These are phyloP conservation scores for Plestiodon gilberti DNA, from an alignment of 2,113 vertebrate genomes.

Conservation along the genomic window DNA sequence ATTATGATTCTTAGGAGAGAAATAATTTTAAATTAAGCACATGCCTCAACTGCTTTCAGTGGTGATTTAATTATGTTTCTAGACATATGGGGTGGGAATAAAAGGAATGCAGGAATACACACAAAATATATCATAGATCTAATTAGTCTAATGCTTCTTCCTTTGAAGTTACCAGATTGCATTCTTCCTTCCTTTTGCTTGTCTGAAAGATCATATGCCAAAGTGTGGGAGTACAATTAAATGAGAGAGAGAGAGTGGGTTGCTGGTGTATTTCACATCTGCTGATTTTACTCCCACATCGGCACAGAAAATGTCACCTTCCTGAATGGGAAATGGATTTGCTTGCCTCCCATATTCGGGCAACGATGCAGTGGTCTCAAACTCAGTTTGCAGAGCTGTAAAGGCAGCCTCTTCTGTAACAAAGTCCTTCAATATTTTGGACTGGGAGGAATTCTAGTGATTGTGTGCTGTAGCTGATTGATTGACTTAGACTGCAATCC, in stretches of 20 bases:
- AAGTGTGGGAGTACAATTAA: conserved; percentile 54
- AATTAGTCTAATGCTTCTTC: background rate
- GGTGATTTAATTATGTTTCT: conserved; percentile 50
- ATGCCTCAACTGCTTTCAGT: conserved; percentile 52
- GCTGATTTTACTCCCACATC: conserved; percentile 46
- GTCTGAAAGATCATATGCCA: conserved; percentile 45
- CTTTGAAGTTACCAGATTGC: conserved; percentile 48
- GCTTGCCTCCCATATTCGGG: background rate
- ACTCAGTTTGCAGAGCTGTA: background rate
- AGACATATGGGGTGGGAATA: background rate
- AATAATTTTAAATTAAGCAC: conserved; percentile 7
- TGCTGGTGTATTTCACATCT: conserved; percentile 43
- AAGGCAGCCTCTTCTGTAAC: background rate
- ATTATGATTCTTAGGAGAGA: background rate
- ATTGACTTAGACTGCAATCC: too few relatives aligned
- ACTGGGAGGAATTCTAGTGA: background rate
- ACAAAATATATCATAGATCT: background rate
- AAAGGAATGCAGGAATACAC: background rate
- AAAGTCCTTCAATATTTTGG: background rate
- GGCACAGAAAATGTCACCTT: conserved; percentile 45
- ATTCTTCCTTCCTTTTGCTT: conserved; percentile 53
- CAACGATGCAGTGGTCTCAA: background rate
- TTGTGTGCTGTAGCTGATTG: background rate
- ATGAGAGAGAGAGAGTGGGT: conserved; percentile 37
- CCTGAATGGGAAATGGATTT: conserved; percentile 38